A percentile compares a stretch with the other conserved stretches of the same genome.
Evolutionary conservation across 2,113 vertebrate species (phyloP).

Genomic region (Numida meleagris): DNA sequence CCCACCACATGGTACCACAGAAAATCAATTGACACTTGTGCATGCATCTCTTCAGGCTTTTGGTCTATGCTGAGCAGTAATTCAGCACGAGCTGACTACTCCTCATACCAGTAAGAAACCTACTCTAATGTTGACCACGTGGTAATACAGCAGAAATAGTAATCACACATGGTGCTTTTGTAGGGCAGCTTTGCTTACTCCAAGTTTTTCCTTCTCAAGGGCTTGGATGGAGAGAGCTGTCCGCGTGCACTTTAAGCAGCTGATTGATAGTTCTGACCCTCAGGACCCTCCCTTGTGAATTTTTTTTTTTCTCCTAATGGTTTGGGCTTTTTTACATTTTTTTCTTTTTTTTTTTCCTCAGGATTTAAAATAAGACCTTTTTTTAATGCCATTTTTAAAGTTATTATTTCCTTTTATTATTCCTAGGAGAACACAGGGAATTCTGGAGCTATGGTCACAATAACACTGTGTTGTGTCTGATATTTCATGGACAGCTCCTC

Average conservation of each 20-base stretch:
- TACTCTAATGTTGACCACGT: background rate
- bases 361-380: conserved; percentile 3
- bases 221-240: background rate
- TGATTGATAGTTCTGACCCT: conserved; percentile 19
- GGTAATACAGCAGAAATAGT: background rate
- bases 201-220: background rate
- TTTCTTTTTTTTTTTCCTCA: background rate
- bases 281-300: background rate
- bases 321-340: background rate
- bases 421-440: conserved; percentile 26
- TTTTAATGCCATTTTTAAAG: background rate
- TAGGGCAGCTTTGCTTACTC: background rate
- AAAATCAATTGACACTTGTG: background rate
- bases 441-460: conserved; percentile 17
- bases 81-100: background rate
- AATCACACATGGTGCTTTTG: conserved; percentile 59
- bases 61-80: background rate
- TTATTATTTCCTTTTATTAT: background rate
- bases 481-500: background rate
- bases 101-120: background rate
- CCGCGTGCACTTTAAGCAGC: conserved; percentile 46
- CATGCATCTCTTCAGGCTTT: background rate
- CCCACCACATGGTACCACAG: background rate
- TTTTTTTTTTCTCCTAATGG: background rate
- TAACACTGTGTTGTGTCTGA: background rate